Conservation (phyloP, 64 coral and sea anemone genomes). For the Trachythela sp. region DNA sequence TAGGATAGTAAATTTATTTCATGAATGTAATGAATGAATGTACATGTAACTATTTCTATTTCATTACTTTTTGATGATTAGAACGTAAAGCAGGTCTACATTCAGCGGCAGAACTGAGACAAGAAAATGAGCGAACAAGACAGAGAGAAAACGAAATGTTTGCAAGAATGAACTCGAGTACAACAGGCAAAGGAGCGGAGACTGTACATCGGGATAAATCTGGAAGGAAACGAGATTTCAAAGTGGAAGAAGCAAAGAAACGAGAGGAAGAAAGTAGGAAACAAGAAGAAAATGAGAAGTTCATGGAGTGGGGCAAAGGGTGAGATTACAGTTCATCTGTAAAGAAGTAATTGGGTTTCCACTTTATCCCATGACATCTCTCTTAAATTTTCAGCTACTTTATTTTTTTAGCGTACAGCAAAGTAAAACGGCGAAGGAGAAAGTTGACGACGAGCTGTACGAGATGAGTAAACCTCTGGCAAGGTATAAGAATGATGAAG, state of each 20-base stretch:
- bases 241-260: conserved; percentile 63
- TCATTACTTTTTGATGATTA: background rate
- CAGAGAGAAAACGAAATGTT: conserved; percentile 67
- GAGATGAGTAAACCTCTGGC: conserved; percentile 81
- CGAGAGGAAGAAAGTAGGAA: conserved; percentile 74
- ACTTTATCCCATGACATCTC: background rate
- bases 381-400: background rate
- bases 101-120: conserved; percentile 59
- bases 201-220: conserved; percentile 87
- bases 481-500: conserved; percentile 78
- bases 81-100: conserved; percentile 74
- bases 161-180: conserved; percentile 59
- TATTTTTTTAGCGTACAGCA: conserved; percentile 53
- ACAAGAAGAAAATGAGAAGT: conserved; percentile 79
- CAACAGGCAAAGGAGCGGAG: conserved; percentile 68
- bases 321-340: conserved; percentile 41
- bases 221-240: conserved; percentile 66
- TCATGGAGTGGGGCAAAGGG: conserved; percentile 87
- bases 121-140: conserved; percentile 56
- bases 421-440: conserved; percentile 61
- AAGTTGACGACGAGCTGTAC: conserved; percentile 70
- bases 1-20: background rate
- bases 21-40: background rate
- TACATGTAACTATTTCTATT: background rate
- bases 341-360: too few relatives aligned